Conservation (phyloP, 2,888 invertebrate species). For the Eupithecia inturbata region DNA sequence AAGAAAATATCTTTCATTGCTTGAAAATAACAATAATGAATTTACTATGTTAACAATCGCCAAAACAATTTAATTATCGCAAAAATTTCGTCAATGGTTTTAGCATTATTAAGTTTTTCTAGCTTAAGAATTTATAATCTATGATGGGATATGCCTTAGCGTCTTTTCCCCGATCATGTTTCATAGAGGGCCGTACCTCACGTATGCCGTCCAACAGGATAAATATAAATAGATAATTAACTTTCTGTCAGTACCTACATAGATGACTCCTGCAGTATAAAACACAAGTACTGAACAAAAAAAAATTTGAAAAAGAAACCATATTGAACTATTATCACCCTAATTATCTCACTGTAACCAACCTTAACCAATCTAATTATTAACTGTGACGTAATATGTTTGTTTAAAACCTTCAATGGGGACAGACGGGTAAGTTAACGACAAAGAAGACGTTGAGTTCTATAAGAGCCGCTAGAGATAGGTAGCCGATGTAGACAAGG, state of each 20-base stretch:
- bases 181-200: neutral
- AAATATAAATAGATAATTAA: neutral
- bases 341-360: neutral
- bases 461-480: slow-evolving; percentile 87
- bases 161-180: neutral
- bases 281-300: neutral
- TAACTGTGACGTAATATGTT: neutral
- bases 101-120: neutral
- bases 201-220: neutral
- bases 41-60: neutral
- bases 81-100: neutral
- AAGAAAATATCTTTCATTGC: neutral
- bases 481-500: slow-evolving; percentile 86
- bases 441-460: slow-evolving; percentile 91
- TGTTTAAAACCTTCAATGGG: slow-evolving; percentile 60
- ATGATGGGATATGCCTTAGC: neutral
- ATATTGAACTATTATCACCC: neutral
- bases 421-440: slow-evolving; percentile 89
- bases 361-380: neutral
- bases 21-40: neutral
- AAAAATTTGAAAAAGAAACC: neutral
- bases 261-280: neutral
- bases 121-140: neutral
- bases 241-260: neutral
- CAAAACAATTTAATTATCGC: neutral